A percentile compares a stretch with the other conserved stretches of the same genome.
These are phyloP conservation scores for Strigops habroptila DNA, from an alignment of 2,113 vertebrate genomes.

Conservation along the genomic window DNA sequence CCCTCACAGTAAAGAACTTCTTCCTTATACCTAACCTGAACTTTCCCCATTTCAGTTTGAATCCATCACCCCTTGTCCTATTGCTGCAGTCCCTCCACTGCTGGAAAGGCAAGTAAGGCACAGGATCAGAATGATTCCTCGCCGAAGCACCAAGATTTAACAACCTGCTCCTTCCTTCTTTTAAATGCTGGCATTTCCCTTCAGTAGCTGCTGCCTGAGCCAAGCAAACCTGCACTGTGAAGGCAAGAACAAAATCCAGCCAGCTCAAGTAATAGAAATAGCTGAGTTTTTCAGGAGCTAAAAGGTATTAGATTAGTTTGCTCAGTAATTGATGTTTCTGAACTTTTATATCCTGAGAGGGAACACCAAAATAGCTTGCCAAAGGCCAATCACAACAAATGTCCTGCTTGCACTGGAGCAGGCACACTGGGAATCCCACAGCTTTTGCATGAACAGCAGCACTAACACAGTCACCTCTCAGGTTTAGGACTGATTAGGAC, in stretches of 20 bases:
- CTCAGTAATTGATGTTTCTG: not conserved
- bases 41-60: not conserved
- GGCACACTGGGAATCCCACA: not conserved
- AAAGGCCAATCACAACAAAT: not conserved
- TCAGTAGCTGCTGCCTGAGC: not conserved
- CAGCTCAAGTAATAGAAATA: not conserved
- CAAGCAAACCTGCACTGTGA: not conserved
- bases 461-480: rapidly evolving
- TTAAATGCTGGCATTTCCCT: not conserved
- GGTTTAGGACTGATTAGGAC: not conserved
- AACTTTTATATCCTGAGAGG: not conserved
- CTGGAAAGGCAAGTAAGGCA: not conserved
- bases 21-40: not conserved
- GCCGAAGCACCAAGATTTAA: not conserved
- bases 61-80: not conserved
- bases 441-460: not conserved
- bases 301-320: not conserved
- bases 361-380: not conserved
- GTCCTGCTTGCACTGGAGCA: not conserved
- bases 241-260: not conserved
- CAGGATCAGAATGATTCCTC: not conserved
- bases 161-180: not conserved
- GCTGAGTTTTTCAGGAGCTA: not conserved
- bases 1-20: not conserved
- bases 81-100: not conserved